A percentile compares a stretch with the other conserved stretches of the same genome.
Conservation (phyloP, 1,140 invertebrate genomes). For the Apis dorsata region DNA sequence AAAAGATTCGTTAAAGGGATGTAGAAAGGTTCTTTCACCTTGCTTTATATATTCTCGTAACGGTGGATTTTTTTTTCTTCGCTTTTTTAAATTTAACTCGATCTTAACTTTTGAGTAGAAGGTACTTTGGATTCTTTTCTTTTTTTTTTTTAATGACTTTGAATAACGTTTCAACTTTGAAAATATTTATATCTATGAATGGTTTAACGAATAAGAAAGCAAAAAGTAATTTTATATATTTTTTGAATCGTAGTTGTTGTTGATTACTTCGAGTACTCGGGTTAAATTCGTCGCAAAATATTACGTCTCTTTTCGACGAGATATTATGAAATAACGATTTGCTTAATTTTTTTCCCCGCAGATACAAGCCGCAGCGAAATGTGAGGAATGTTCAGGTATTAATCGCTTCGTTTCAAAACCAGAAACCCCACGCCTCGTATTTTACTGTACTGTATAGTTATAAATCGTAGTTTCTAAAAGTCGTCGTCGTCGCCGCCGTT, state of each 20-base stretch:
- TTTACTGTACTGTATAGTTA: conserved; percentile 76
- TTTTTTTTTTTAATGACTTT: too few relatives aligned
- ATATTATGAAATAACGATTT: conserved; percentile 7
- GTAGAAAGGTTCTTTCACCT: not conserved
- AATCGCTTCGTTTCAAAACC: conserved; percentile 72
- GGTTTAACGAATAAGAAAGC: too few relatives aligned
- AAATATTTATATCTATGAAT: too few relatives aligned
- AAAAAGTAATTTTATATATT: too few relatives aligned
- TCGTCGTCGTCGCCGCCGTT: conserved; percentile 29
- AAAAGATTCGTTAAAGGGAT: not conserved
- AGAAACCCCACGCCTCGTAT: conserved; percentile 73
- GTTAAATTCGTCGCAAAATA: too few relatives aligned
- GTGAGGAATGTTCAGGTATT: conserved; percentile 75
- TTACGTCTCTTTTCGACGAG: not conserved
- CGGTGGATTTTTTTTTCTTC: not conserved
- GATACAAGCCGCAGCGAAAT: conserved; percentile 63
- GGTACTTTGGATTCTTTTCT: too few relatives aligned
- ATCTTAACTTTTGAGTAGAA: not conserved
- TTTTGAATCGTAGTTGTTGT: too few relatives aligned
- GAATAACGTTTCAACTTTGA: too few relatives aligned
- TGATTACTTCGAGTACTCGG: too few relatives aligned
- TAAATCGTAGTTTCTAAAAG: conserved; percentile 50
- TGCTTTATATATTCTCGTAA: not conserved
- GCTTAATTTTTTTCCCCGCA: conserved; percentile 59
- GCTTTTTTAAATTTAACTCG: not conserved